phyloP scores from a whole-genome alignment of 2,797 vertebrate genomes.

The Varecia variegata region DNA sequence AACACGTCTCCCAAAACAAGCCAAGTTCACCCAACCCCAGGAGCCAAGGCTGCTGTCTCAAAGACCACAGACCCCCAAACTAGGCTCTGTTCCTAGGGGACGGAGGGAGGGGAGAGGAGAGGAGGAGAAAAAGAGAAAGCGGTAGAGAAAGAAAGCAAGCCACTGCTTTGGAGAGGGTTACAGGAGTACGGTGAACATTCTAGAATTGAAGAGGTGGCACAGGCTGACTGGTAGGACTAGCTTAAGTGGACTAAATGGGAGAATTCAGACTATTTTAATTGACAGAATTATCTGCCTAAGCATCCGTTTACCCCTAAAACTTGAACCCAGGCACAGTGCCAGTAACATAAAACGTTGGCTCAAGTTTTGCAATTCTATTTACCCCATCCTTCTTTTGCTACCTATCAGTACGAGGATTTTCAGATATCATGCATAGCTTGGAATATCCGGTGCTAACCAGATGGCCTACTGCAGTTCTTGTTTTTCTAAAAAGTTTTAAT shows the following conservation, averaged over 20 bases:
- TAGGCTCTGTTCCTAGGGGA: background rate
- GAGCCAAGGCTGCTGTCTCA: background rate
- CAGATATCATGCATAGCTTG: background rate
- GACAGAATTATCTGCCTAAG: background rate
- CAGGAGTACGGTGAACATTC: fast-evolving
- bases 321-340: background rate
- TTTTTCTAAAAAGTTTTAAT: background rate
- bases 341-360: background rate
- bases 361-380: background rate
- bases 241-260: background rate
- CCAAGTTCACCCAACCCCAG: background rate
- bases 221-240: background rate
- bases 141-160: background rate
- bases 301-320: background rate
- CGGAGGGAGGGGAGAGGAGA: fast-evolving
- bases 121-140: background rate
- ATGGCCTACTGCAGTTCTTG: background rate
- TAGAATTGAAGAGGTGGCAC: too few relatives aligned
- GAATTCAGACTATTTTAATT: background rate
- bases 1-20: background rate
- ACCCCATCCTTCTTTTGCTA: background rate
- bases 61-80: background rate
- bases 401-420: background rate
- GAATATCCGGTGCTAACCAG: background rate
- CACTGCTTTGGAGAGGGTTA: background rate